A percentile compares a stretch with the other conserved stretches of the same genome.
Evolutionary conservation across 2,113 vertebrate genomes (phyloP).

Genomic region (Pseudopipra pipra): DNA sequence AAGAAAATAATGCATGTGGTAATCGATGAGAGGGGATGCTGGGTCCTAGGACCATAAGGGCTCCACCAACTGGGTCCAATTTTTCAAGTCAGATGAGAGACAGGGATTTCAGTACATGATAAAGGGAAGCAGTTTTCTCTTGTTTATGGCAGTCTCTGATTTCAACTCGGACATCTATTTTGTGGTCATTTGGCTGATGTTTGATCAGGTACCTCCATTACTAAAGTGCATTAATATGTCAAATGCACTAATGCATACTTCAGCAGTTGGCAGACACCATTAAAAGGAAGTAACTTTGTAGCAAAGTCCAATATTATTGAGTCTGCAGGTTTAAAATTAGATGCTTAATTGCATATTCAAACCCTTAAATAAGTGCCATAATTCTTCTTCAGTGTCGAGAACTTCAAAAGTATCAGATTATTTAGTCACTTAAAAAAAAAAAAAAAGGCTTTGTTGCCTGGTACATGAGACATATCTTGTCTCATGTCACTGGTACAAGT

Average conservation of each 20-base stretch:
- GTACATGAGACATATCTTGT: neutral
- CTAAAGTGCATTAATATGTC: neutral
- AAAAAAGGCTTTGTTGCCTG: neutral
- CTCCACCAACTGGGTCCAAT: neutral
- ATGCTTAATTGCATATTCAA: constrained; percentile 24
- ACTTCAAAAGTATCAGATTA: neutral
- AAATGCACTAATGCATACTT: constrained; percentile 2
- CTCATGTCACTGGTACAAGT: neutral
- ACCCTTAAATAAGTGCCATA: neutral
- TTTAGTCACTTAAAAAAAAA: neutral
- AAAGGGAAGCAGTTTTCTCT: neutral
- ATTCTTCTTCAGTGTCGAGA: neutral
- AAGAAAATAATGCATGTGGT: neutral
- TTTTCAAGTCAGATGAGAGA: neutral
- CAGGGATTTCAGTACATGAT: neutral
- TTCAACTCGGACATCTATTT: neutral
- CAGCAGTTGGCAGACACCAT: constrained; percentile 24
- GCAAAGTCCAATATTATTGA: constrained; percentile 33
- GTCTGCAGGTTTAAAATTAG: constrained; percentile 37
- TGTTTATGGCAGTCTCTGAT: neutral
- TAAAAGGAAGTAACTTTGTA: constrained; percentile 32
- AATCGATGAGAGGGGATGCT: neutral
- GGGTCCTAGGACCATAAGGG: neutral
- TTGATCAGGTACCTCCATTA: neutral
- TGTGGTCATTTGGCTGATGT: neutral